Percentiles rank a stretch among this genome's conserved stretches.
These are phyloP conservation scores for Chromobotia macracanthus DNA, from an alignment of 2,797 vertebrate species.

Conservation along the genomic window DNA sequence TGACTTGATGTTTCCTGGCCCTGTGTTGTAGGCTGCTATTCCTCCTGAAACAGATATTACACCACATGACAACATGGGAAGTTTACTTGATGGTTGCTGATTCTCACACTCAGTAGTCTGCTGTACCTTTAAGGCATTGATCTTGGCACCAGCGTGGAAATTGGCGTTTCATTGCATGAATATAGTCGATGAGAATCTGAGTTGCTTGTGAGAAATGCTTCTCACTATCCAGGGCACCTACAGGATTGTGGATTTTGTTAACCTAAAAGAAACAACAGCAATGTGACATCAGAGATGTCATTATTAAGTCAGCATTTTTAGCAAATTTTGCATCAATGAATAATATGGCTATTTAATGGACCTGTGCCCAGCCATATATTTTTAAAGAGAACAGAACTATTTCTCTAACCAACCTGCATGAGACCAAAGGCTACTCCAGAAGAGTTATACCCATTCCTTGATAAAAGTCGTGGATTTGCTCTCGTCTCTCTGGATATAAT, in stretches of 20 bases:
- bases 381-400: no score
- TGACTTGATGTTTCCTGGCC: slow-evolving; percentile 51
- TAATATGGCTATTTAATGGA: no score
- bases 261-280: slow-evolving; percentile 50
- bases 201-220: slow-evolving; percentile 58
- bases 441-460: no score
- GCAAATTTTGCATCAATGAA: no score
- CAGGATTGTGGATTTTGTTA: slow-evolving; percentile 55
- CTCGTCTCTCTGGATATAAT: slow-evolving; percentile 69
- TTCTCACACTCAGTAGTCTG: neutral
- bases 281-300: no score
- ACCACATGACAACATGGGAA: neutral
- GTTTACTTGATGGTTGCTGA: no score
- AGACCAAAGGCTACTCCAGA: slow-evolving; percentile 57
- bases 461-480: slow-evolving; percentile 2
- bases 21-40: slow-evolving; percentile 65
- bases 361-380: no score
- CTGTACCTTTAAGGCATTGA: slow-evolving; percentile 64
- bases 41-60: slow-evolving; percentile 57
- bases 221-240: slow-evolving; percentile 61
- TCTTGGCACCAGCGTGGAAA: slow-evolving; percentile 64
- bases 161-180: slow-evolving; percentile 51
- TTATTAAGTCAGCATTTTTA: no score
- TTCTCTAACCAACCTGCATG: slow-evolving; percentile 63
- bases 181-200: slow-evolving; percentile 53